A percentile compares a stretch with the other conserved stretches of the same genome.
phyloP scores from a whole-genome alignment of 2,797 vertebrate genomes.

The Myripristis murdjan region DNA sequence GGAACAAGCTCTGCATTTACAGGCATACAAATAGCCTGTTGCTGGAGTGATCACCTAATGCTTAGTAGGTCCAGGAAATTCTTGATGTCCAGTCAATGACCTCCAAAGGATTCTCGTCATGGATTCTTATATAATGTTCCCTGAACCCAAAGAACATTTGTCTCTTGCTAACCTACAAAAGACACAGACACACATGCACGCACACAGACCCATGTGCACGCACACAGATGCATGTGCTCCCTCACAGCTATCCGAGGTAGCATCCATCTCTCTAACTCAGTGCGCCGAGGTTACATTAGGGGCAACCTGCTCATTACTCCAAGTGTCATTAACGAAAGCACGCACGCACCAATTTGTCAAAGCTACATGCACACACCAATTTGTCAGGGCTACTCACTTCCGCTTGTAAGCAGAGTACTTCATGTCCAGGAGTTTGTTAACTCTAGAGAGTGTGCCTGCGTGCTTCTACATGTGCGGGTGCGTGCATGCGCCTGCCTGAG shows the following conservation, averaged over 20 bases:
- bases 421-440: constrained; percentile 62
- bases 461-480: constrained; percentile 4
- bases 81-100: constrained; percentile 32
- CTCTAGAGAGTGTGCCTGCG: constrained; percentile 9
- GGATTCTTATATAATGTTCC: constrained; percentile 21
- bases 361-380: constrained; percentile 53
- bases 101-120: constrained; percentile 31
- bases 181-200: constrained; percentile 2
- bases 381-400: constrained; percentile 69
- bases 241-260: constrained; percentile 14
- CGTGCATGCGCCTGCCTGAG: neutral
- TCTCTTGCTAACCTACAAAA: constrained; percentile 28
- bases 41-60: constrained; percentile 42
- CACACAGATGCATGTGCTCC: constrained; percentile 9
- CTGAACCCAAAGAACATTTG: constrained; percentile 29
- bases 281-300: constrained; percentile 75
- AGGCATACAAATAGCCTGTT: constrained; percentile 54
- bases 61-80: constrained; percentile 38
- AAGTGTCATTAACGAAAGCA: constrained; percentile 80
- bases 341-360: constrained; percentile 68
- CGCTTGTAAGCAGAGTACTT: constrained; percentile 68
- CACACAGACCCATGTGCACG: constrained; percentile 1
- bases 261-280: constrained; percentile 76
- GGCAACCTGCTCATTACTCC: constrained; percentile 84
- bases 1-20: constrained; percentile 59